Evolutionary conservation across 1,140 invertebrate species (phyloP), one percentile per base, ranked within the genome.

Genomic region (Drosophila tristis): DNA sequence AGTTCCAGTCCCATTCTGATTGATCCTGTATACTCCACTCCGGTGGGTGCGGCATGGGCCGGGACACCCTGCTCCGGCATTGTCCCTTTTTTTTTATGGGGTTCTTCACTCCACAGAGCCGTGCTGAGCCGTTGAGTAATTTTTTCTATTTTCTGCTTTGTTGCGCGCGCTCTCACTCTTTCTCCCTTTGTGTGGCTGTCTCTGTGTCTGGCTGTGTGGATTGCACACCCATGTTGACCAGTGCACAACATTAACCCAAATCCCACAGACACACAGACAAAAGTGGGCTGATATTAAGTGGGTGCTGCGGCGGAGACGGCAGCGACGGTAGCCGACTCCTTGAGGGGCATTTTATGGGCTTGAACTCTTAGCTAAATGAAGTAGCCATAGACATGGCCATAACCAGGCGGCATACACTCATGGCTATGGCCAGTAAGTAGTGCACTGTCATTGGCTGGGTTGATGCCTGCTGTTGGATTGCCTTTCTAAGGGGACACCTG

Each of bases 101-200:
- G 25, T 75, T 31, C 44, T 53, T 70, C 15, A 56, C 72, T 61
- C 60, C 61, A 25, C 26, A 25, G 50, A 68, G 51, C 64, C 66
- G 57, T 49, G 63, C 61, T 49, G 57, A 78, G 71, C 55, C 78
- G 64, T 67, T 89, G 75, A 89, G 82, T 87, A 89, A 89, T 77
- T 87, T 87, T 87, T 87, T 39, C 75, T 87, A 87, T 87, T 87
- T 87, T 87, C 84, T 84, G 84, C 84, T 87, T 87, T 87, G 79
- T 84, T 84, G 84, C 84, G 65, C 76, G 75, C 4, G 2, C 23
- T 3, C 23, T 25, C 23, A 20, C 7, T 31, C 7, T 8, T 31
- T 31, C 29, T 0, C 29, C 2, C 2, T 31, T 8, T 31, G 8
- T 31, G 72, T 66, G 80, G 84, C 84, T 31, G 2, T 31, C 9